Base-by-base conservation (phyloP, 2,113 vertebrate species). In the Poecile atricapillus region DNA sequence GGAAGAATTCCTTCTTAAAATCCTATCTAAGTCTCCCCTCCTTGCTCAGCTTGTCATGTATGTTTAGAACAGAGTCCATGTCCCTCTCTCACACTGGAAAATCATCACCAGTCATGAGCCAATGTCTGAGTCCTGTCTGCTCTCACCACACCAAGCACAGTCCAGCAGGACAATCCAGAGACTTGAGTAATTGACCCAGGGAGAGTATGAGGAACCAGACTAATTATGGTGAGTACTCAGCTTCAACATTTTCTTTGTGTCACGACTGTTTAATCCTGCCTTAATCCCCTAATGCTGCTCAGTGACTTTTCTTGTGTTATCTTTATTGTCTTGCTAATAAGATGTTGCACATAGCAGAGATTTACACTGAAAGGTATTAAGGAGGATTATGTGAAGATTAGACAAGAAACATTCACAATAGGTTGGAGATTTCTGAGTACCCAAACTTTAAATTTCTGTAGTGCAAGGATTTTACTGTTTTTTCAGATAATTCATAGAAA, bases 331-430 rank as follows among this genome's bases (percentile, higher is more conserved):
- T 83, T 85, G 80, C 80, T 94, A 95, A 93, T 93, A 88, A 95
- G 81, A 86, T 84, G 93, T 82, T 85, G 84, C 80, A 82, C 67
- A 0, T 88, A 96, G 82, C 55, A 44, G 84, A 95, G 96, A 93
- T 95, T 95, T 90, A 84, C 78, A 53, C 88, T 87, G 92, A 85
- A 96, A 90, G 80, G 87, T 94, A 90, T 96, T 97, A 95, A 86
- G 37, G 73, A 87, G 97, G 96, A 95, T 97, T 97, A 96, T 77
- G 14, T 39, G 70, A 83, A 94, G 92, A 95, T 97, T 96, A 90
- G 89, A 62, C 87, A 77, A 91, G 89, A 89, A 92, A 67, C 43
- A 30, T 55, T 68, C 69, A 87, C 53, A 93, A 87, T 83, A 77
- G 23, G 24, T 74, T 69, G 60, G 47, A 68, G 67, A 71, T 78